Evolutionary conservation across 2,113 vertebrate genomes (phyloP).

Genomic region (Okapia johnstoni): DNA sequence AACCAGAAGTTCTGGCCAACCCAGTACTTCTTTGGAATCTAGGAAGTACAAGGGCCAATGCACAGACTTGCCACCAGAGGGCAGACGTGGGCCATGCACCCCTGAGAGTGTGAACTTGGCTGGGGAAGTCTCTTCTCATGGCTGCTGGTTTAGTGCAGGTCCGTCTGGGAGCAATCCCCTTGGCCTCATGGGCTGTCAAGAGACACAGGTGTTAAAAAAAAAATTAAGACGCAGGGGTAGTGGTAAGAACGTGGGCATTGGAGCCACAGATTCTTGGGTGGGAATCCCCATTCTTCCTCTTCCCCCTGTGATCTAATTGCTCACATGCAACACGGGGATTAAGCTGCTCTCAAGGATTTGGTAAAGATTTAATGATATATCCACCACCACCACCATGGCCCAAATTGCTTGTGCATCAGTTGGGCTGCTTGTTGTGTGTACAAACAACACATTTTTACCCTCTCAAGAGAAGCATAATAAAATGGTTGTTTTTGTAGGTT

Average conservation of each 20-base stretch:
- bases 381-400: not conserved
- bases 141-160: not conserved
- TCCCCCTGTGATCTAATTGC: not conserved
- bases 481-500: not conserved
- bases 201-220: not conserved
- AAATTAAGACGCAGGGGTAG: not conserved
- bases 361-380: not conserved
- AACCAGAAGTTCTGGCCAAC: not conserved
- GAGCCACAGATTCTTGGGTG: not conserved
- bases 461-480: not conserved
- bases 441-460: not conserved
- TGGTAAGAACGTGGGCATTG: rapidly evolving
- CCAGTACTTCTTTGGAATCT: not conserved
- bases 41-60: not conserved
- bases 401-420: not conserved
- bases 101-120: not conserved
- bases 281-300: not conserved
- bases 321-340: not conserved
- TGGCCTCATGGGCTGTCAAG: not conserved
- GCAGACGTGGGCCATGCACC: not conserved
- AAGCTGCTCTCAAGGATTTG: not conserved
- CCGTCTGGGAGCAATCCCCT: not conserved
- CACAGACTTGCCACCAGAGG: not conserved
- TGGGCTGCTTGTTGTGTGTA: not conserved
- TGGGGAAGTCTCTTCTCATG: not conserved